These are phyloP conservation scores for Homarus gammarus DNA, from an alignment of 2,888 invertebrate species.

Conservation along the genomic window DNA sequence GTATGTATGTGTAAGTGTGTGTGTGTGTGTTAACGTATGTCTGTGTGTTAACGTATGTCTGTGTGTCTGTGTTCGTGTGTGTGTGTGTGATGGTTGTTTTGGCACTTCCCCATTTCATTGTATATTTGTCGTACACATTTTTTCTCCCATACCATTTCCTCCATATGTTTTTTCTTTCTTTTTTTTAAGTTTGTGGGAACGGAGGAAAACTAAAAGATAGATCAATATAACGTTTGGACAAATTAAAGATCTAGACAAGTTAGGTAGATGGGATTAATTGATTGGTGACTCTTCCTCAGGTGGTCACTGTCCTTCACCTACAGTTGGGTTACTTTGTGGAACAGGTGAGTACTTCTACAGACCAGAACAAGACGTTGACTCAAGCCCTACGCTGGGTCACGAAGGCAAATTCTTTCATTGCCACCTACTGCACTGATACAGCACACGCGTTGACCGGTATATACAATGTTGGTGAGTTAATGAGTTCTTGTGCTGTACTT, in stretches of 20 bases:
- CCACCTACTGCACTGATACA: not conserved
- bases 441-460: not conserved
- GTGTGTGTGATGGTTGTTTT: not conserved
- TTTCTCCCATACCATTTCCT: no score
- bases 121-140: no score
- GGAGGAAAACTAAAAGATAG: no score
- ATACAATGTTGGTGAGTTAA: conserved; percentile 35
- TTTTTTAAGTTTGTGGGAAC: no score
- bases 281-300: not conserved
- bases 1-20: conserved; percentile 17
- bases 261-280: no score
- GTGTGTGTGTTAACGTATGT: conserved; percentile 10
- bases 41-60: conserved; percentile 3
- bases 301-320: conserved; percentile 12
- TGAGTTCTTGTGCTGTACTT: no score
- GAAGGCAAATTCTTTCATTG: conserved; percentile 5
- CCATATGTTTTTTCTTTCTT: no score
- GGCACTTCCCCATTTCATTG: no score
- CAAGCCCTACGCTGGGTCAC: conserved; percentile 14
- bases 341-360: not conserved
- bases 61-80: not conserved
- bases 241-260: no score
- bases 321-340: conserved; percentile 25
- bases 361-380: not conserved
- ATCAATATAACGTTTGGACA: no score